These are phyloP conservation scores for Nipponacmea schrenckii DNA, from an alignment of 2,888 invertebrate genomes.

Conservation along the genomic window DNA sequence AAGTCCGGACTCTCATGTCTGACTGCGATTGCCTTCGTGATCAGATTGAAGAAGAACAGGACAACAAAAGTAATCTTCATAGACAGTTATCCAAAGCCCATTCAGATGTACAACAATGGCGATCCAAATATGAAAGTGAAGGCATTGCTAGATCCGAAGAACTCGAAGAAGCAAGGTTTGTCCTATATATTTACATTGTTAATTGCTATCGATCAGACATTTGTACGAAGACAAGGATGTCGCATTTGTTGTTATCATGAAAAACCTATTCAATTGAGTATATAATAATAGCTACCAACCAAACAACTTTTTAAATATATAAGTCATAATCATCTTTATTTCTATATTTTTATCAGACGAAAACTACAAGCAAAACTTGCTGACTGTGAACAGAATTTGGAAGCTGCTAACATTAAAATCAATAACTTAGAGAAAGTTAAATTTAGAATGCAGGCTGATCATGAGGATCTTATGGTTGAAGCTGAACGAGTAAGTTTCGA, in stretches of 20 bases:
- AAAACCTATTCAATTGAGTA: too few relatives aligned
- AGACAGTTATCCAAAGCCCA: constrained; percentile 98
- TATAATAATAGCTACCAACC: not conserved
- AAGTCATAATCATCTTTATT: too few relatives aligned
- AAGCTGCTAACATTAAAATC: constrained; percentile 71
- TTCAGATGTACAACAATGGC: constrained; percentile 95
- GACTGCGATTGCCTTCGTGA: constrained; percentile 98
- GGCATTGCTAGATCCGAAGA: constrained; percentile 71
- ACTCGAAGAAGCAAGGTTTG: constrained; percentile 65
- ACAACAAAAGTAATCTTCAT: constrained; percentile 97
- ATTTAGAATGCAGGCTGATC: constrained; percentile 92
- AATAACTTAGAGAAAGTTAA: constrained; percentile 97
- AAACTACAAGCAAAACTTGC: constrained; percentile 88
- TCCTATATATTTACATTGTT: not conserved
- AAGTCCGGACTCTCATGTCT: constrained; percentile 98
- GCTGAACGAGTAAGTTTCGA: constrained; percentile 4
- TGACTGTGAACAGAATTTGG: constrained; percentile 95
- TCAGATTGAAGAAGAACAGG: constrained; percentile 98
- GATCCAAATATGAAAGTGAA: constrained; percentile 95
- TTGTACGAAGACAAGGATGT: not conserved
- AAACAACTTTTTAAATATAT: too few relatives aligned
- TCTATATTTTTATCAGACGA: constrained; percentile 69
- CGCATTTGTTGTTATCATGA: not conserved
- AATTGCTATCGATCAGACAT: not conserved
- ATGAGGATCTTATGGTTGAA: constrained; percentile 9